phyloP scores from a whole-genome alignment of 2,113 vertebrate species.

The Microcebus murinus region DNA sequence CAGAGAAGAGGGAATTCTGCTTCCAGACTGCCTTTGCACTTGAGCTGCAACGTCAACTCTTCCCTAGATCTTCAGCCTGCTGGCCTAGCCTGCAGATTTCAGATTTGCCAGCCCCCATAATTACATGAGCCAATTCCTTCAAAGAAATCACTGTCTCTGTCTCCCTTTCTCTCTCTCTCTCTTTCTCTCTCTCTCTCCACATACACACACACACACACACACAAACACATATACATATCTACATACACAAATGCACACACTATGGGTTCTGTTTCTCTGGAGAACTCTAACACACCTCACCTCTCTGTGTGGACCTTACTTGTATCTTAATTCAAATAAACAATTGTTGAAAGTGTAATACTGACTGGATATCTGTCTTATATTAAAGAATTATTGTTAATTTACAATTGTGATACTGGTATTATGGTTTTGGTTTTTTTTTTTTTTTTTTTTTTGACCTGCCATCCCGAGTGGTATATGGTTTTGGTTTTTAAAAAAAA shows the following conservation, averaged over 20 bases:
- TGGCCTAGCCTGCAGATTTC: neutral
- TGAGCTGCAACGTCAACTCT: neutral
- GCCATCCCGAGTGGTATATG: too few relatives aligned
- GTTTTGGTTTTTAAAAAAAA: too few relatives aligned
- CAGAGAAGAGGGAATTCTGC: neutral
- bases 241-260: too few relatives aligned
- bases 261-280: neutral
- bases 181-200: too few relatives aligned
- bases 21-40: neutral
- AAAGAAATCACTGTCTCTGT: too few relatives aligned
- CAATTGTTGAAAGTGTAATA: neutral
- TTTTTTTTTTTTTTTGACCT: too few relatives aligned
- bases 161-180: too few relatives aligned
- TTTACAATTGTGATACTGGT: neutral
- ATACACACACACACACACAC: neutral
- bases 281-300: neutral
- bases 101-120: neutral
- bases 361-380: neutral
- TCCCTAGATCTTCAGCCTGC: neutral
- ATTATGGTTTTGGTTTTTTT: neutral
- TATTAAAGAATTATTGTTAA: neutral
- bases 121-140: neutral
- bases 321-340: neutral
- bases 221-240: neutral
- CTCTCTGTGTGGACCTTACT: neutral